phyloP scores from a whole-genome alignment of 2,113 vertebrate genomes.

The Aviceda subcristata region DNA sequence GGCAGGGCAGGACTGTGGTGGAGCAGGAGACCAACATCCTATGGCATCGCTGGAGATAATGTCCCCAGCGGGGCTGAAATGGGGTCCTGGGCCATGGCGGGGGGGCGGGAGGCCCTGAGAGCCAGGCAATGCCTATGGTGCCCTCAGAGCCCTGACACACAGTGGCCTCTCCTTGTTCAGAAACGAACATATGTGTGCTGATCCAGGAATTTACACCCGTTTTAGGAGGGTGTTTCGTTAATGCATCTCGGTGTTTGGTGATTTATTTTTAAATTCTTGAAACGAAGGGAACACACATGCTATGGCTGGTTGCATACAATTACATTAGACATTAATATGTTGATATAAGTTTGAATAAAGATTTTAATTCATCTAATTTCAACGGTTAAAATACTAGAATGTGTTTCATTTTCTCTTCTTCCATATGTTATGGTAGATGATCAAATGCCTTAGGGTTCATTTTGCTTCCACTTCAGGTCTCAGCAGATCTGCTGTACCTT shows the following conservation, averaged over 20 bases:
- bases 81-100: neutral
- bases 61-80: neutral
- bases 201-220: neutral
- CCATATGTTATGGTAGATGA: neutral
- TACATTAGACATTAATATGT: neutral
- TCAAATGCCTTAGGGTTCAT: neutral
- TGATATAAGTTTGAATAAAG: neutral
- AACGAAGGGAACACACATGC: neutral
- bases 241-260: neutral
- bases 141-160: neutral
- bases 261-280: neutral
- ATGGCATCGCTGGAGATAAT: fast-evolving
- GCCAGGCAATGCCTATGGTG: neutral
- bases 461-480: neutral
- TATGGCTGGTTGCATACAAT: neutral
- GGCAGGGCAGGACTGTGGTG: neutral
- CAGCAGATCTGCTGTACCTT: neutral
- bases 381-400: neutral
- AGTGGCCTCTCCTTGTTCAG: neutral
- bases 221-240: neutral
- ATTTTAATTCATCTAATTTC: neutral
- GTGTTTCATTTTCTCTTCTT: neutral
- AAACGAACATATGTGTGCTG: fast-evolving
- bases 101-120: neutral
- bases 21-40: neutral